Base-by-base conservation (phyloP, 2,888 invertebrate genomes). In the Altica lythri region DNA sequence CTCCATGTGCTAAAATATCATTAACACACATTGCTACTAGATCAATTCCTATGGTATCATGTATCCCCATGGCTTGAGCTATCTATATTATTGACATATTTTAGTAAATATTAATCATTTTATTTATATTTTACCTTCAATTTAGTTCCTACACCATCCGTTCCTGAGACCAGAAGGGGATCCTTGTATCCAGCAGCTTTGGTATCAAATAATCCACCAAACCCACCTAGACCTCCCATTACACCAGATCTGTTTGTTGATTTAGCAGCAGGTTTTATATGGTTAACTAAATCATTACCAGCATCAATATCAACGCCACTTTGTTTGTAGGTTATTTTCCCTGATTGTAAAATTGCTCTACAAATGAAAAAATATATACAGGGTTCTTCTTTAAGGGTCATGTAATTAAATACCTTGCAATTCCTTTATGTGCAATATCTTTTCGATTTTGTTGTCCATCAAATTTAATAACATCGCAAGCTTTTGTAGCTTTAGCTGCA, bases 1-100 rank as follows among this genome's bases (percentile, higher is more conserved):
- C 98, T 35, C 96, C 97, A 57, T 95, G 91, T 63, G 95, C 95
- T 42, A 99, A 78, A 45, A 98, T 86, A 75, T 98, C 96, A 78
- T 99, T 99, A 37, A 93, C 96, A 72, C 96, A 96, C 95, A 97
- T 96, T 2, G 97, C 98, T 1, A 99, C 95, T 22, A 99, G 80
- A 77, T 99, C 99, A 65, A 92, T 89, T 0, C 98, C 98, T 48
- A 98, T 85, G 0, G 89, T 87, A 67, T 88, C 83, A 75, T 93
- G 95, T 49, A 87, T 83, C 10, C 85, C 81, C 71, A 86, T 84
- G 54, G 83, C 82, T 70, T 94, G 86, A 0, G 96, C 94, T 64
- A 97, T 84, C 92, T 92, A 73, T 1, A 83, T n/a, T n/a, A 81
- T 8, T 8, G 5, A 49, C 10, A 47, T 45, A 10, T 13, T 19